These are phyloP conservation scores for Actinemys pallida DNA, from an alignment of 2,113 vertebrate genomes.

Conservation along the genomic window DNA sequence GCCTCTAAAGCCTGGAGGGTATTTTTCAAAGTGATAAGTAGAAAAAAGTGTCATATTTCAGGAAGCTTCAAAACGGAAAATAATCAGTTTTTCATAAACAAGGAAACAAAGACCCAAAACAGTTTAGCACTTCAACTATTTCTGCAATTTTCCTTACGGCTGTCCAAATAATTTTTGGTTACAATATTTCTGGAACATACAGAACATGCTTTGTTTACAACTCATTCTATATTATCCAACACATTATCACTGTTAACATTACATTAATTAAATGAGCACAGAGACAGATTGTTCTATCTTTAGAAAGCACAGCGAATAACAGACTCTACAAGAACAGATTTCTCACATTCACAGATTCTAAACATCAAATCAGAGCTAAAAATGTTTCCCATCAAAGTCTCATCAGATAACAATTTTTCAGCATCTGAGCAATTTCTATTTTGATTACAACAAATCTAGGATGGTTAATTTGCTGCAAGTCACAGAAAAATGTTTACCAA, in stretches of 20 bases:
- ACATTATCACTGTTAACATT: constrained; percentile 67
- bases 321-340: constrained; percentile 70
- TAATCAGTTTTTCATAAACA: constrained; percentile 44
- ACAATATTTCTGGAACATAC: constrained; percentile 43
- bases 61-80: constrained; percentile 18
- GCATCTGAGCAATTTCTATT: constrained; percentile 61
- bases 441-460: constrained; percentile 42
- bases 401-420: constrained; percentile 62
- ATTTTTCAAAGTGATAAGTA: constrained; percentile 43
- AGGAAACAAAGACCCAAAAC: constrained; percentile 50
- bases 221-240: constrained; percentile 60
- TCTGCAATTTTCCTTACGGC: constrained; percentile 21
- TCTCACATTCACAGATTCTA: constrained; percentile 55
- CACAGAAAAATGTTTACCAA: not conserved
- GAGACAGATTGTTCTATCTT: constrained; percentile 67
- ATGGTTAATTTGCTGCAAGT: constrained; percentile 30
- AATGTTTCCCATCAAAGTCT: constrained; percentile 64
- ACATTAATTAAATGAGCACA: constrained; percentile 66
- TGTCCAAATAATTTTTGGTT: constrained; percentile 53
- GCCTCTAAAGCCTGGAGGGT: not conserved
- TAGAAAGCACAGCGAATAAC: constrained; percentile 58
- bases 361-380: constrained; percentile 58
- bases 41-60: constrained; percentile 39
- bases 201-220: constrained; percentile 67
- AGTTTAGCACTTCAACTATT: not conserved